Evolutionary conservation across 64 coral and sea anemone genomes (phyloP), one percentile per base, ranked within the genome.

Genomic region (Pocillopora damicornis): DNA sequence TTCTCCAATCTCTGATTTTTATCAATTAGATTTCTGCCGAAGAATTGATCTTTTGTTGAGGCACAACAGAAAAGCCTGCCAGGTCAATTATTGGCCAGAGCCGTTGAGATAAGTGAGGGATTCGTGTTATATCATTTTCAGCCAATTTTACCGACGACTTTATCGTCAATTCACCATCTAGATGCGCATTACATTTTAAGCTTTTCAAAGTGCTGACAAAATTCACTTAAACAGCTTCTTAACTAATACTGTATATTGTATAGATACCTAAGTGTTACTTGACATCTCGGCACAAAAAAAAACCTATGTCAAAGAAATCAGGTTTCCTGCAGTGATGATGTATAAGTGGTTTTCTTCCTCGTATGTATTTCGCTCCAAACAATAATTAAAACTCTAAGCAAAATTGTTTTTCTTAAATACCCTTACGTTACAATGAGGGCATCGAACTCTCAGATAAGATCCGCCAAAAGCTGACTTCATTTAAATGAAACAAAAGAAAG

Each of bases 381-480:
- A 73, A 85, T 85, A 72, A 85, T 85, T 85, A 85, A 85, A 73
- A 73, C 81, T 58, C 25, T 45, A 2, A 4, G 63, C 16, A 68
- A 83, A 85, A 85, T 73, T 15, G 64, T 66, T 38, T 72, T 72
- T 30, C 30, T 30, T 30, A 72, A 58, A 85, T 85, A n/a, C 26
- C 56, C 64, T 14, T 36, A 67, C 65, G 11, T 85, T 73, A 72
- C 81, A 72, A 85, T 85, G 17, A 73, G 3, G 10, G 64, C 58
- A 85, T 73, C 64, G 73, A 73, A 56, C 63, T 85, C 35, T 85
- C 37, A 7, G 81, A 71, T 85, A 85, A 71, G 37, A 85, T 57
- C 30, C 42, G 64, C 45, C 11, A 38, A 83, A 83, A 68, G 68
- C 20, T 85, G 65, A 85, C 81, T 85, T 85, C 16, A 85, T 85